Base-by-base conservation (phyloP, 2,113 vertebrate genomes). In the Halichoeres trimaculatus region DNA sequence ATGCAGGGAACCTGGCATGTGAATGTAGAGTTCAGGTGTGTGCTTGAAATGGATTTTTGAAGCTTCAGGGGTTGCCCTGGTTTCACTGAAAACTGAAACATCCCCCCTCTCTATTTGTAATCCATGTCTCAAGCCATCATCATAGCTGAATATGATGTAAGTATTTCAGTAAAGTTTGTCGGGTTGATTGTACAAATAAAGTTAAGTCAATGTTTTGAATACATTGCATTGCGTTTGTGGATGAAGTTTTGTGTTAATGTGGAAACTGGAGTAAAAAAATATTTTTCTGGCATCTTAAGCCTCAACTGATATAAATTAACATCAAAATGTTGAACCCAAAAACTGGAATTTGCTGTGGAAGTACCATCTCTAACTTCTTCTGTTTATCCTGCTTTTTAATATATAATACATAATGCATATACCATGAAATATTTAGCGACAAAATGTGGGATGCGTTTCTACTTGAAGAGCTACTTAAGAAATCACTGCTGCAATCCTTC, bases 371-470 rank as follows among this genome's bases (percentile, higher is more conserved):
- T 69, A 59, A 70, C 64, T 77, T 59, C 23, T 82, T 63, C n/a
- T 70, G 67, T 83, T 75, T 72, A 70, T 41, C 61, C 35, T 2
- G 17, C 58, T 81, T 69, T 71, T 45, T 51, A 48, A 76, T 84
- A 78, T 47, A 90, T 88, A 80, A 87, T 87, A 4, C 30, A 30
- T 81, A 43, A 89, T 83, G 58, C 19, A 24, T 13, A 70, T 38
- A 1, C n/a, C n/a, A 83, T 90, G 30, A 85, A 90, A 85, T 81
- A 92, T 92, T 90, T 24, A 90, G 59, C 0, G 6, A 43, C 65
- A 79, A 62, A 59, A 83, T 85, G 41, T 22, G 40, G 63, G 47
- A 69, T 52, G 64, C 20, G 65, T 80, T 74, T 78, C 41, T 36
- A 26, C 47, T 16, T 3, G 17, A 74, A 59, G 0, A 30, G 17